Evolutionary conservation across 1,140 invertebrate genomes (phyloP).

Genomic region (Brachionus plicatilis): DNA sequence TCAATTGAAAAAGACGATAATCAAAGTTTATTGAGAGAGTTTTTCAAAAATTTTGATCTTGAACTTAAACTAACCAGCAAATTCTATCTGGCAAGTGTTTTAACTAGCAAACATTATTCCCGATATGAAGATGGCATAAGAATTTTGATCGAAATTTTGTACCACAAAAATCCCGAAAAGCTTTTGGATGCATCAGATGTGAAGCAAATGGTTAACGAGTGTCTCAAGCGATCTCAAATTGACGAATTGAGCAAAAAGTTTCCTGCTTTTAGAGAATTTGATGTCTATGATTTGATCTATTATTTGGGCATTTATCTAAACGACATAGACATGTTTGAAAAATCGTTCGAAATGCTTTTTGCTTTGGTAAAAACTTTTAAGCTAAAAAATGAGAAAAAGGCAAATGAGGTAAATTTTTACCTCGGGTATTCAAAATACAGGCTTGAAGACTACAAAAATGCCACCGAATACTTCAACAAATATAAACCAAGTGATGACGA

Average conservation of each 20-base stretch:
- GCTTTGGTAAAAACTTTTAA: conserved; percentile 10
- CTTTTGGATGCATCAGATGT: neutral
- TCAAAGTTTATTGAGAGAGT: neutral
- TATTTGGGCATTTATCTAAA: conserved; percentile 14
- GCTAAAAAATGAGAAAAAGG: neutral
- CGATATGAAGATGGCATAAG: conserved; percentile 18
- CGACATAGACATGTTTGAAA: conserved; percentile 11
- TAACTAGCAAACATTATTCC: neutral
- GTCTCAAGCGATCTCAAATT: neutral
- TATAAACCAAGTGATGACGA: conserved; percentile 20
- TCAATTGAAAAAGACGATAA: neutral
- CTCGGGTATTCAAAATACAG: conserved; percentile 13
- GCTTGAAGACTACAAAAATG: conserved; percentile 29
- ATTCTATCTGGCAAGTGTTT: conserved; percentile 3
- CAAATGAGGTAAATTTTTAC: conserved; percentile 14
- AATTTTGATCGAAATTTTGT: neutral
- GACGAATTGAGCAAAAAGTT: neutral
- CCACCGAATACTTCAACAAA: conserved; percentile 23
- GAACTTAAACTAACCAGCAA: neutral
- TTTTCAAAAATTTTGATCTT: neutral
- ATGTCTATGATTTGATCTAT: conserved; percentile 14
- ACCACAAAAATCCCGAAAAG: neutral
- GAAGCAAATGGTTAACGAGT: neutral
- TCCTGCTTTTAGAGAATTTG: conserved; percentile 9
- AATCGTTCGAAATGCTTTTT: conserved; percentile 9